Conservation (phyloP, 2,113 vertebrate species). For the Nothoprocta pentlandii region DNA sequence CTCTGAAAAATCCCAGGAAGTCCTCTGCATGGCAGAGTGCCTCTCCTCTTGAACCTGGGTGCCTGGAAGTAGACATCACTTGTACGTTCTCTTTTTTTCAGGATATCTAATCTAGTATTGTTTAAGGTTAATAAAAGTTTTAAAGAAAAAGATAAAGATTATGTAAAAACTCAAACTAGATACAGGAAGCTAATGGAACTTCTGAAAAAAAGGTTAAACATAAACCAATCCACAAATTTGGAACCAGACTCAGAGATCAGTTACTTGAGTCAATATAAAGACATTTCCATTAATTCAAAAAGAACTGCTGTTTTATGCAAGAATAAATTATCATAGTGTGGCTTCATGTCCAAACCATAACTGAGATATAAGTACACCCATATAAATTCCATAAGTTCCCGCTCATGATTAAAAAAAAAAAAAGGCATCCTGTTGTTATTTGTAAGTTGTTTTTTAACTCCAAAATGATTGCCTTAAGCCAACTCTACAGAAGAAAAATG, state of each 20-base stretch:
- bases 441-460: too few relatives aligned
- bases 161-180: not conserved
- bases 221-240: not conserved
- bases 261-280: not conserved
- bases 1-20: not conserved
- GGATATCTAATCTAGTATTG: not conserved
- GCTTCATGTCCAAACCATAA: not conserved
- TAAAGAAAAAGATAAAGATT: not conserved
- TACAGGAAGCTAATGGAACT: not conserved
- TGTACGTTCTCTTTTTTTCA: not conserved
- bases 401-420: too few relatives aligned
- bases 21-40: not conserved
- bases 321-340: not conserved
- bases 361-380: fast-evolving
- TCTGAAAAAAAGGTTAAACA: not conserved
- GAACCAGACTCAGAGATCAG: not conserved
- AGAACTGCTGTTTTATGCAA: not conserved
- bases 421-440: not conserved
- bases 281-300: not conserved
- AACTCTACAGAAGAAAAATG: not conserved
- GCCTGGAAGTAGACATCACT: not conserved
- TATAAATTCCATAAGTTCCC: not conserved
- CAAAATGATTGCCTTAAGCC: not conserved
- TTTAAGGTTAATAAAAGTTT: not conserved
- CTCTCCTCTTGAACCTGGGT: not conserved